Evolutionary conservation across 2,113 vertebrate species (phyloP).

Genomic region (Arothron firmamentum): DNA sequence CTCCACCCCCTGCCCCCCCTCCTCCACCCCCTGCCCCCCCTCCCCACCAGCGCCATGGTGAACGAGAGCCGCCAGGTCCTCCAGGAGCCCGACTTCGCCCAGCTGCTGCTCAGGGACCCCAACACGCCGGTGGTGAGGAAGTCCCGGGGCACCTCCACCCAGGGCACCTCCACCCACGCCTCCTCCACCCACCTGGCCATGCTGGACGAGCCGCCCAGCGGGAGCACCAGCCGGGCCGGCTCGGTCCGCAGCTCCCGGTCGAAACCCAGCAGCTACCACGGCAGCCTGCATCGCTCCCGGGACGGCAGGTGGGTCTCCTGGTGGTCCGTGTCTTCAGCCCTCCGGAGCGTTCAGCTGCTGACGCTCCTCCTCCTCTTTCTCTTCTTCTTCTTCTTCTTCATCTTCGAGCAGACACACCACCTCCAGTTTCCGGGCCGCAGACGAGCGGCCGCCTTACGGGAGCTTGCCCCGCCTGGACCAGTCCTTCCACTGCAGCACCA

Average conservation of each 20-base stretch:
- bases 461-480: slow-evolving; percentile 84
- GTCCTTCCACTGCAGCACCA: slow-evolving; percentile 60
- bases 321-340: accelerated
- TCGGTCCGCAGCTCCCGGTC: slow-evolving; percentile 88
- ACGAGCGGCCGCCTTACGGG: slow-evolving; percentile 84
- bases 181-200: slow-evolving; percentile 94
- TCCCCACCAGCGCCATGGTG: slow-evolving; percentile 70
- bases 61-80: slow-evolving; percentile 90
- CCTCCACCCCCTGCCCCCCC: slow-evolving; percentile 15
- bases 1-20: slow-evolving; percentile 46
- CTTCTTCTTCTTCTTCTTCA: neutral
- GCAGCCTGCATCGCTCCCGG: slow-evolving; percentile 87
- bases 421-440: slow-evolving; percentile 82
- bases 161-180: slow-evolving; percentile 95
- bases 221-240: slow-evolving; percentile 80
- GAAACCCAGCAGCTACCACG: slow-evolving; percentile 93
- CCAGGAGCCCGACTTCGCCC: slow-evolving; percentile 94
- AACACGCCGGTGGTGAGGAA: slow-evolving; percentile 88
- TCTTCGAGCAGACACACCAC: slow-evolving; percentile 87
- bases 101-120: slow-evolving; percentile 89
- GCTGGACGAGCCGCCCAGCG: slow-evolving; percentile 83
- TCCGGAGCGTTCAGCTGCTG: neutral
- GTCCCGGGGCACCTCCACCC: slow-evolving; percentile 92
- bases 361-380: neutral
- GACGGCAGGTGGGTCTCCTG: slow-evolving; percentile 82